Percentiles rank a stretch among this genome's conserved stretches.
Evolutionary conservation across 2,888 invertebrate species (phyloP).

Genomic region (Abscondita cerata): DNA sequence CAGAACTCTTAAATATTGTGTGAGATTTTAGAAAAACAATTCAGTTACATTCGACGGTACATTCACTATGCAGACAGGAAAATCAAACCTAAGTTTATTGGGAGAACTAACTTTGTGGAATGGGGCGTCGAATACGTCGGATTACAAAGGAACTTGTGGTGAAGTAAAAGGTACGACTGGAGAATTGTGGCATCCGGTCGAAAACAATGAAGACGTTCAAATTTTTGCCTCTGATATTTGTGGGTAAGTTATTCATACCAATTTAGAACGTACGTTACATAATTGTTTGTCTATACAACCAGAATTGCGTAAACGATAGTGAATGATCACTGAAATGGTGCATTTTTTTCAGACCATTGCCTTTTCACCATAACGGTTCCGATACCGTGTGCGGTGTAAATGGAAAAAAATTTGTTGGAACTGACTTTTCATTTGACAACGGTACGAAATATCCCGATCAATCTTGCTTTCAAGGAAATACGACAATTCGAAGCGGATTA

Average conservation of each 20-base stretch:
- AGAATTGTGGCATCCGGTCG: conserved; percentile 79
- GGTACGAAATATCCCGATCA: conserved; percentile 65
- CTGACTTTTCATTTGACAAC: conserved; percentile 74
- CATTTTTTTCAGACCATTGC: conserved; percentile 55
- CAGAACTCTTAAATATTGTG: conserved; percentile 2
- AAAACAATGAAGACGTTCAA: conserved; percentile 63
- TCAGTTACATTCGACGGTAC: conserved; percentile 77
- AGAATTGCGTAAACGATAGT: too few species aligned
- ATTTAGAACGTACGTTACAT: conserved; percentile 36
- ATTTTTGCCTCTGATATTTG: conserved; percentile 82
- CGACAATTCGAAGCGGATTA: conserved; percentile 64
- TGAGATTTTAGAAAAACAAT: conserved; percentile 70
- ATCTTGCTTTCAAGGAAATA: conserved; percentile 66
- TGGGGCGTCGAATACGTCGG: conserved; percentile 62
- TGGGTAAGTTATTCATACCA: conserved; percentile 61
- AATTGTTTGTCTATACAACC: too few species aligned
- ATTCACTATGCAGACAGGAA: conserved; percentile 79
- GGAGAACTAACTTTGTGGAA: conserved; percentile 79
- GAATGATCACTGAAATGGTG: too few species aligned
- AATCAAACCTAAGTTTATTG: conserved; percentile 66
- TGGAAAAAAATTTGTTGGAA: conserved; percentile 65
- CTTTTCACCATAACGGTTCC: conserved; percentile 52
- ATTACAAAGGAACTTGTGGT: conserved; percentile 68
- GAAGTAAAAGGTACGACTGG: conserved; percentile 78
- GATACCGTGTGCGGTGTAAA: conserved; percentile 59